phyloP scores from a whole-genome alignment of 2,888 invertebrate species.

The Rhimphoctona megacephalus region DNA sequence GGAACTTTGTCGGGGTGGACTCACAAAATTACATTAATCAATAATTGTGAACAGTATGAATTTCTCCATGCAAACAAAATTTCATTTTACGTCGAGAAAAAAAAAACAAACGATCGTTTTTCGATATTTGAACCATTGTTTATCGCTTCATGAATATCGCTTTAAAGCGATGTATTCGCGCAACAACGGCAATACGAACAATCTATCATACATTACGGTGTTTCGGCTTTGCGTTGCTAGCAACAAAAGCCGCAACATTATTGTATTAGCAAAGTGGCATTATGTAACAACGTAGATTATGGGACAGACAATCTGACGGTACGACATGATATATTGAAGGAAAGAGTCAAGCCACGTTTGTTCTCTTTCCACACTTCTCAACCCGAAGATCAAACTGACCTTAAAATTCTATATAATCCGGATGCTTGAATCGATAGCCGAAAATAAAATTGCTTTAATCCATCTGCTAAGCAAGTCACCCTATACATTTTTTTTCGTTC shows the following conservation, averaged over 20 bases:
- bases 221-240: background rate
- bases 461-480: background rate
- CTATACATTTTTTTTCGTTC: background rate
- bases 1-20: slow-evolving; percentile 3
- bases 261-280: background rate
- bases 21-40: slow-evolving; percentile 5
- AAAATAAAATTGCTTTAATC: background rate
- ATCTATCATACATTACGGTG: slow-evolving; percentile 4
- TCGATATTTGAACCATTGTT: background rate
- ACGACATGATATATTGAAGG: background rate
- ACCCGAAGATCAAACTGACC: background rate
- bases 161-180: slow-evolving; percentile 8
- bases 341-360: background rate
- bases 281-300: slow-evolving; percentile 1
- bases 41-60: slow-evolving; percentile 12
- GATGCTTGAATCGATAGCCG: background rate
- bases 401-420: background rate
- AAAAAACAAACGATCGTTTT: background rate
- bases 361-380: background rate
- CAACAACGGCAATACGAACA: slow-evolving; percentile 4
- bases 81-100: slow-evolving; percentile 1
- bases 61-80: slow-evolving; percentile 9
- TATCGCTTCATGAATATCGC: background rate
- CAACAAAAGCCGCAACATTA: background rate
- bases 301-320: background rate